Percentiles rank a stretch among this genome's conserved stretches.
phyloP scores from a whole-genome alignment of 2,113 vertebrate species.

The Limanda limanda region DNA sequence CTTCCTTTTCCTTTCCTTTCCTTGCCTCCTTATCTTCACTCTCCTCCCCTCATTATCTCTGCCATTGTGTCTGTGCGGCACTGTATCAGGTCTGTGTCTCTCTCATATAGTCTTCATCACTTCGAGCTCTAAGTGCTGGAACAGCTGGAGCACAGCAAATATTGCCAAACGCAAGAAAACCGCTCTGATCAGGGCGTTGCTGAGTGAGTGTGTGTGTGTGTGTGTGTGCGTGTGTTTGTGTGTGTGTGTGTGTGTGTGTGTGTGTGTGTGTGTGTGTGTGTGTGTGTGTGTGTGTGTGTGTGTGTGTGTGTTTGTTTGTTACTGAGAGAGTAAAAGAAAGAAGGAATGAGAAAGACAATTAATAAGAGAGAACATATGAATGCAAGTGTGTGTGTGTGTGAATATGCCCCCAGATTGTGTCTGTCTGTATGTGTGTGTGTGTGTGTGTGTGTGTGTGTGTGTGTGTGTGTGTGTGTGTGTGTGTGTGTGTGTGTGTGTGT shows the following conservation, averaged over 20 bases:
- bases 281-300: no score
- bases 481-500: constrained; percentile 19
- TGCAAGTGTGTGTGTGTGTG: constrained; percentile 34
- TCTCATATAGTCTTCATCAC: constrained; percentile 28
- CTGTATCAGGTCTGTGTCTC: constrained; percentile 20
- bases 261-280: no score
- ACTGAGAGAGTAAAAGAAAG: not conserved
- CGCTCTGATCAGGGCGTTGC: constrained; percentile 40
- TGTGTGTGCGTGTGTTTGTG: not conserved
- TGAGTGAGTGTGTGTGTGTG: constrained; percentile 20
- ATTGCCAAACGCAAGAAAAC: constrained; percentile 46
- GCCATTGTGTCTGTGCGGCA: constrained; percentile 27
- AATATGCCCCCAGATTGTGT: no score
- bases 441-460: constrained; percentile 11
- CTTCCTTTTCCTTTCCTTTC: not conserved
- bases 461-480: constrained; percentile 3
- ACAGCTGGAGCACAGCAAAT: constrained; percentile 61
- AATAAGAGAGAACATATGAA: constrained; percentile 43
- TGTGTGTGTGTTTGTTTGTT: not conserved
- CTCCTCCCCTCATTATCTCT: constrained; percentile 19
- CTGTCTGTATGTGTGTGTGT: not conserved
- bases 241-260: not conserved
- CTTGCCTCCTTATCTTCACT: not conserved
- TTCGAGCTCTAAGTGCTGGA: constrained; percentile 37
- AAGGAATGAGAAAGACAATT: constrained; percentile 18